Evolutionary conservation across 2,888 invertebrate species (phyloP).

Genomic region (Stenchaetothrips biformis): DNA sequence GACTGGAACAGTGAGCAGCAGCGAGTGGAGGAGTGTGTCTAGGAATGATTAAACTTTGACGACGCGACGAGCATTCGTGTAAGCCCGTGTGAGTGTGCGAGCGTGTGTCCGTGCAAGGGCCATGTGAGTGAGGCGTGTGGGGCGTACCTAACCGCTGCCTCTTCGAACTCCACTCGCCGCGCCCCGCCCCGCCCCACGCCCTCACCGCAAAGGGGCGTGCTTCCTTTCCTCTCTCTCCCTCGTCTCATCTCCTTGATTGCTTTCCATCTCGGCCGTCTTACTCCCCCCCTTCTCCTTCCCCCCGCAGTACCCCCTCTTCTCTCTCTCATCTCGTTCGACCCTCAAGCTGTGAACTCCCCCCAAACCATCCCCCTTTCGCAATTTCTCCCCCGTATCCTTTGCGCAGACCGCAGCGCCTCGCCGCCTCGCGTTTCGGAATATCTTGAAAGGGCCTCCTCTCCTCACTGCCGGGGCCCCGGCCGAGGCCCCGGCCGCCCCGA

Average conservation of each 20-base stretch:
- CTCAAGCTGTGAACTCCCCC: background rate
- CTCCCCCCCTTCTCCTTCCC: background rate
- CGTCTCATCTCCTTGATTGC: slow-evolving; percentile 18
- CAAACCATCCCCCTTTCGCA: background rate
- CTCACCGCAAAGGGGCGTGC: background rate
- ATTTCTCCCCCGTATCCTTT: slow-evolving; percentile 21
- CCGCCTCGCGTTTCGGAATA: background rate
- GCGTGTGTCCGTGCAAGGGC: background rate
- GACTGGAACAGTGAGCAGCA: background rate
- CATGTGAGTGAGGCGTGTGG: background rate
- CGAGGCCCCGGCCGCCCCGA: background rate
- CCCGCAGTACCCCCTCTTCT: background rate
- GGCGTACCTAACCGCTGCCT: background rate
- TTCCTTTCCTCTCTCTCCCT: background rate
- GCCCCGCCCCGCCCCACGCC: background rate
- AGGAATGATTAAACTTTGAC: background rate
- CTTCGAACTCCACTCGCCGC: background rate
- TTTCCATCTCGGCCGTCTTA: background rate
- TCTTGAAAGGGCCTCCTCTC: slow-evolving; percentile 2
- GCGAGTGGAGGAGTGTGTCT: background rate
- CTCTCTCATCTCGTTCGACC: background rate
- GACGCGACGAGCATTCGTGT: background rate
- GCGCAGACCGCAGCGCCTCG: slow-evolving; percentile 9
- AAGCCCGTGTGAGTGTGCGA: background rate
- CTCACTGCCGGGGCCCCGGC: background rate